phyloP scores from a whole-genome alignment of 1,140 invertebrate species.

The Euwallacea fornicatus region DNA sequence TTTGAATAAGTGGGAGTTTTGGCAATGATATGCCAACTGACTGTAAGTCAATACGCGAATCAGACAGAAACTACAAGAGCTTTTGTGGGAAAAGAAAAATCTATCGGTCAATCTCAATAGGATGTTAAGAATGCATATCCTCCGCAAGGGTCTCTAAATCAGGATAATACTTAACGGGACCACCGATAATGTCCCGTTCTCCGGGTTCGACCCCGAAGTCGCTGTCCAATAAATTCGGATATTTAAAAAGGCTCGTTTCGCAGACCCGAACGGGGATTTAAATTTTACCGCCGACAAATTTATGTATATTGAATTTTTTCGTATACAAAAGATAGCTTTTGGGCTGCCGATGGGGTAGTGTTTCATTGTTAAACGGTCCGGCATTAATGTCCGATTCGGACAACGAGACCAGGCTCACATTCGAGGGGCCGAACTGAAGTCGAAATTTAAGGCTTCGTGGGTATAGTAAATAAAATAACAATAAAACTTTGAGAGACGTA shows the following conservation, averaged over 20 bases:
- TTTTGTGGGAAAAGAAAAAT: background rate
- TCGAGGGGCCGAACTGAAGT: no score
- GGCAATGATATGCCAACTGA: background rate
- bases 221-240: slow-evolving; percentile 29
- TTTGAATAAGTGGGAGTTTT: slow-evolving; percentile 21
- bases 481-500: no score
- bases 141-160: slow-evolving; percentile 21
- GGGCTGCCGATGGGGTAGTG: slow-evolving; percentile 1
- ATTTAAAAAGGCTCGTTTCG: slow-evolving; percentile 30
- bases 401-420: no score
- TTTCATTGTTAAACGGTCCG: slow-evolving; percentile 5
- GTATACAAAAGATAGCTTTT: slow-evolving; percentile 17
- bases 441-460: no score
- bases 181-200: slow-evolving; percentile 25
- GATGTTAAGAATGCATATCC: slow-evolving; percentile 30
- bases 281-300: slow-evolving; percentile 28
- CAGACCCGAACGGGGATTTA: slow-evolving; percentile 22
- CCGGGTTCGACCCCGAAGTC: slow-evolving; percentile 12
- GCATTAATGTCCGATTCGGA: background rate
- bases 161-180: slow-evolving; percentile 29
- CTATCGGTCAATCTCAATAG: slow-evolving; percentile 11
- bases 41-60: no score
- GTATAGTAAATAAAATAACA: no score
- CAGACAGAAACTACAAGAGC: no score
- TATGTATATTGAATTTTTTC: slow-evolving; percentile 35